These are phyloP conservation scores for Saturnia japonica DNA, from an alignment of 2,888 invertebrate genomes.

Conservation along the genomic window DNA sequence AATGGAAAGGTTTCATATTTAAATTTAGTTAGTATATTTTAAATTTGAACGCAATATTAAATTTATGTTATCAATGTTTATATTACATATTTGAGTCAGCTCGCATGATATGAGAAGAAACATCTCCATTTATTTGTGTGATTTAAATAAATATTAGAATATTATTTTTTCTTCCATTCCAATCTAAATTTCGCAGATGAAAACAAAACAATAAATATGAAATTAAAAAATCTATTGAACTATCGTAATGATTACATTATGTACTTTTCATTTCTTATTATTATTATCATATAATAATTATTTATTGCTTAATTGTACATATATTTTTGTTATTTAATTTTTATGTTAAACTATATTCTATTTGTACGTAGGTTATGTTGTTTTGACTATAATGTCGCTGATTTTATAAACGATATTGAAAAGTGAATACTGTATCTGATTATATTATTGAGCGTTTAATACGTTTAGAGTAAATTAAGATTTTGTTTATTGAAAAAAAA, in stretches of 20 bases:
- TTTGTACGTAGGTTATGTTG: constrained; percentile 32
- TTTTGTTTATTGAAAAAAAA: constrained; percentile 38
- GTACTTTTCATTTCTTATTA: constrained; percentile 51
- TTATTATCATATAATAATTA: constrained; percentile 63
- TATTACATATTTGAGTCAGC: neutral
- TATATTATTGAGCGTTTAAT: constrained; percentile 16
- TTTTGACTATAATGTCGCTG: constrained; percentile 36
- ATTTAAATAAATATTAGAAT: neutral
- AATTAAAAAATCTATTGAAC: constrained; percentile 33
- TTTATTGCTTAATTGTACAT: constrained; percentile 80
- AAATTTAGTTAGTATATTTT: too few species aligned
- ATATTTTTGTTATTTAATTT: constrained; percentile 81
- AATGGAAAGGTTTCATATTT: too few species aligned
- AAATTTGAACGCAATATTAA: too few species aligned
- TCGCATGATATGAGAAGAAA: neutral
- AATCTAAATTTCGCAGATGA: constrained; percentile 28
- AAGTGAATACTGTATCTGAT: constrained; percentile 30
- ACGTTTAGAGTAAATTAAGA: constrained; percentile 30
- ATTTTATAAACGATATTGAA: constrained; percentile 21
- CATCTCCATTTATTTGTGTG: constrained; percentile 9
- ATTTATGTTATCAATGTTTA: neutral
- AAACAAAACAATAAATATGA: neutral
- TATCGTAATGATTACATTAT: constrained; percentile 47
- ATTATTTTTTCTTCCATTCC: constrained; percentile 54
- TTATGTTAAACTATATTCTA: constrained; percentile 53